A percentile compares a stretch with the other conserved stretches of the same genome.
These are phyloP conservation scores for Lordiphosa stackelbergi DNA, from an alignment of 1,140 invertebrate species.

Conservation along the genomic window DNA sequence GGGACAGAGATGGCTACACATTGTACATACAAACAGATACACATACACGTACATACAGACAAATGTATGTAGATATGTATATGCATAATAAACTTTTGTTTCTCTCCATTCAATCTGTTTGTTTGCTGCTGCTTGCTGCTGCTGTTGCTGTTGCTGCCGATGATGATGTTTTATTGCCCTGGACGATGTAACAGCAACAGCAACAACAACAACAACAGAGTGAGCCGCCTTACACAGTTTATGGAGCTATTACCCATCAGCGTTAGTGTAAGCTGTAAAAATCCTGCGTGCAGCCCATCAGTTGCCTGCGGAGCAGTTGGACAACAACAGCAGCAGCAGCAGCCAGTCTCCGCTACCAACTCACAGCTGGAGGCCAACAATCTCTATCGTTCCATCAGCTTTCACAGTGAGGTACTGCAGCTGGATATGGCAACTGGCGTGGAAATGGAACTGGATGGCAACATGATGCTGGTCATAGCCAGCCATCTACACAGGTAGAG, in stretches of 20 bases:
- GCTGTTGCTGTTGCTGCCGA: constrained; percentile 14
- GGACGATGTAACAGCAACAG: constrained; percentile 18
- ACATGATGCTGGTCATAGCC: not conserved
- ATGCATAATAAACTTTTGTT: constrained; percentile 18
- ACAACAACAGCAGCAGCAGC: constrained; percentile 11
- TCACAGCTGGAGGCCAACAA: constrained; percentile 28
- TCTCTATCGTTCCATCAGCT: constrained; percentile 36
- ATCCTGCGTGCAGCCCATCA: constrained; percentile 12
- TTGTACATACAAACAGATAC: constrained; percentile 19
- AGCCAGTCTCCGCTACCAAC: constrained; percentile 1
- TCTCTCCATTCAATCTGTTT: constrained; percentile 21
- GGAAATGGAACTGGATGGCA: constrained; percentile 24
- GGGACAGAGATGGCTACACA: not conserved
- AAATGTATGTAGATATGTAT: not conserved
- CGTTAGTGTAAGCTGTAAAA: constrained; percentile 24
- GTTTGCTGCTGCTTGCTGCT: constrained; percentile 11
- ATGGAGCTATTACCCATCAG: constrained; percentile 41
- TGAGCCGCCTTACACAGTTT: constrained; percentile 32
- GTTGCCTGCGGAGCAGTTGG: constrained; percentile 11
- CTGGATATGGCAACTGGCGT: constrained; percentile 42
- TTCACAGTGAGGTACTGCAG: constrained; percentile 54
- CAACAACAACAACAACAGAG: constrained; percentile 29
- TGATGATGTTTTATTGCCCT: constrained; percentile 31
- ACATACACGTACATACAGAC: constrained; percentile 15
- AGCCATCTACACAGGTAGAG: constrained; percentile 42